Conservation (phyloP, 2,113 vertebrate species). For the Formicarius rufipectus region DNA sequence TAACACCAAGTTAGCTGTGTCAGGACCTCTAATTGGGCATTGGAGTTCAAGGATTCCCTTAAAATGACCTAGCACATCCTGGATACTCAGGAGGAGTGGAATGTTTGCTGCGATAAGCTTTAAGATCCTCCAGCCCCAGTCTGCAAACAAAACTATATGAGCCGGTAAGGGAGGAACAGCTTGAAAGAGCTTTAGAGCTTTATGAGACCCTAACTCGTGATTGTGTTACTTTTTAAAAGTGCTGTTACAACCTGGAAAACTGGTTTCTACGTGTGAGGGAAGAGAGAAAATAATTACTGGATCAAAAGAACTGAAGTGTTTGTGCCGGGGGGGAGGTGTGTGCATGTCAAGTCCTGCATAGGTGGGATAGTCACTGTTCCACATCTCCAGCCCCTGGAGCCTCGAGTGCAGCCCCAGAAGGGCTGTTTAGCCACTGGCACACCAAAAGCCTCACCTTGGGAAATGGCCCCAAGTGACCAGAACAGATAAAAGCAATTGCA, state of each 20-base stretch:
- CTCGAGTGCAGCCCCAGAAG: background rate
- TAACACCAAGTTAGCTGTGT: background rate
- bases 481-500: background rate
- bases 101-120: background rate
- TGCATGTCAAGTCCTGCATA: background rate
- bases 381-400: background rate
- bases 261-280: background rate
- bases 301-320: background rate
- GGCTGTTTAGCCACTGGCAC: background rate
- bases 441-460: background rate
- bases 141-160: background rate
- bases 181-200: background rate
- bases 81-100: background rate
- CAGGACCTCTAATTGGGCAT: background rate
- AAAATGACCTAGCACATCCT: background rate
- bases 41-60: background rate
- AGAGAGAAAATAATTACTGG: background rate
- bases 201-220: background rate
- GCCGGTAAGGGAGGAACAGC: background rate
- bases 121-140: background rate
- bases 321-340: too few species aligned
- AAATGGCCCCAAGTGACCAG: background rate
- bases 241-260: background rate
- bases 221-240: background rate
- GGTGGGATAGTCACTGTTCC: accelerated